Base-by-base conservation (phyloP, 2,113 vertebrate species). In the Haemorhous mexicanus region DNA sequence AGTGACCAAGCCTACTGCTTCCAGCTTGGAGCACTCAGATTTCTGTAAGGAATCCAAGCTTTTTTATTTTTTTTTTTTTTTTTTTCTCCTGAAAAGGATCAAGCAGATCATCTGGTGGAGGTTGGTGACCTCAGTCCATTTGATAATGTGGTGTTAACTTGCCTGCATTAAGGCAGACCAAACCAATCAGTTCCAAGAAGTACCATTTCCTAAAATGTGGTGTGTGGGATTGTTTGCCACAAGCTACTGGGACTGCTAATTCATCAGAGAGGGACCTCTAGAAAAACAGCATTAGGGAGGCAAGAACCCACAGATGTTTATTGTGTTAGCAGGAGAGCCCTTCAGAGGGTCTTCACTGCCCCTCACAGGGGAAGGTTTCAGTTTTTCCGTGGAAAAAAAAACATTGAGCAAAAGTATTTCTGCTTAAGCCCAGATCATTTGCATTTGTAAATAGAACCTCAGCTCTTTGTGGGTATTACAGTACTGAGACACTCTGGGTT, bases 131-230 rank as follows among this genome's bases (percentile, higher is more conserved):
- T 96, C 85, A 76, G 66, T 84, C 70, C 94, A 53, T 94, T 91
- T 76, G 88, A 89, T 95, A 96, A 96, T 82, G 76, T 94, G 85
- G 68, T 91, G 84, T 96, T 94, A 89, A 96, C 95, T 95, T 76
- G 92, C 55, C 80, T 94, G 77, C 1, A 1, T 94, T 94, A 87
- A 84, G 89, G 67, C 81, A 95, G 87, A 91, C 81, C 80, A 92
- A 96, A 80, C 81, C 3, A 5, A 92, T 87, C 70, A 75, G 47
- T 84, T 89, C 84, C 76, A 66, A 96, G 82, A 91, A 90, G 89
- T 62, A 77, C 49, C 23, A 28, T 59, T 96, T 84, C 82, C 89
- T 90, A 79, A 84, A 86, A 93, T 87, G 94, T 93, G 85, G 94
- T 95, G 46, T 87, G 76, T 49, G 41, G 84, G 35, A 59, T 92